A percentile compares a stretch with the other conserved stretches of the same genome.
These are phyloP conservation scores for Trachymyrmex cornetzi DNA, from an alignment of 1,140 invertebrate genomes.

Conservation along the genomic window DNA sequence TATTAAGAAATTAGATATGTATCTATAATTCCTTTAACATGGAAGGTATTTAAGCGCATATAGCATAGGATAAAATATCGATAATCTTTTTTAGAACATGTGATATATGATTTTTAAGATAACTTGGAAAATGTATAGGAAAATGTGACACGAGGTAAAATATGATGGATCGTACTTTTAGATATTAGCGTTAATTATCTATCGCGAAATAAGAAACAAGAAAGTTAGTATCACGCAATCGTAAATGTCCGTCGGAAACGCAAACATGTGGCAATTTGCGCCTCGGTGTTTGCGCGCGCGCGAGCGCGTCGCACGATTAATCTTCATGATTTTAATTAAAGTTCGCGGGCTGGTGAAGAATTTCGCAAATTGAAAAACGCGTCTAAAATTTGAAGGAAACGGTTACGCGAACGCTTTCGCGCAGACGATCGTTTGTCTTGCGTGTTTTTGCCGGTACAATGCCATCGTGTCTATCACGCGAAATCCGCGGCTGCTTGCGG, in stretches of 20 bases:
- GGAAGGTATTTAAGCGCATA: background rate
- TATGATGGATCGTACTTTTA: slow-evolving; percentile 12
- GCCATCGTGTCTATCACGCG: slow-evolving; percentile 46
- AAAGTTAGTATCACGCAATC: slow-evolving; percentile 39
- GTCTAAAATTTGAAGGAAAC: slow-evolving; percentile 55
- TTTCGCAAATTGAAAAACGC: slow-evolving; percentile 63
- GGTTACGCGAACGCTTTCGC: slow-evolving; percentile 4
- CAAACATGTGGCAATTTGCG: slow-evolving; percentile 14
- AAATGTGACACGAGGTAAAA: slow-evolving; percentile 9
- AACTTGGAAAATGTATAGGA: slow-evolving; percentile 7
- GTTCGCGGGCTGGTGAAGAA: slow-evolving; percentile 11
- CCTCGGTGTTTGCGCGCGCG: no score
- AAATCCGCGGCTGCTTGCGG: slow-evolving; percentile 29
- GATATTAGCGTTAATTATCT: slow-evolving; percentile 41
- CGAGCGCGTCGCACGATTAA: slow-evolving; percentile 31
- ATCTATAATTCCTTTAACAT: background rate
- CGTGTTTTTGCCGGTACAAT: background rate
- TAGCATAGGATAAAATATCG: background rate
- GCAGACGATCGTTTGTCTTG: slow-evolving; percentile 54
- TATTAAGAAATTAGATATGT: background rate
- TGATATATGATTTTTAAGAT: background rate
- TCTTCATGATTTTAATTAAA: slow-evolving; percentile 65
- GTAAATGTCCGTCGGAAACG: slow-evolving; percentile 28
- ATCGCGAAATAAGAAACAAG: slow-evolving; percentile 27
- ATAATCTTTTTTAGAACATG: background rate